Conservation (phyloP, 2,113 vertebrate species). For the Lepisosteus oculatus region DNA sequence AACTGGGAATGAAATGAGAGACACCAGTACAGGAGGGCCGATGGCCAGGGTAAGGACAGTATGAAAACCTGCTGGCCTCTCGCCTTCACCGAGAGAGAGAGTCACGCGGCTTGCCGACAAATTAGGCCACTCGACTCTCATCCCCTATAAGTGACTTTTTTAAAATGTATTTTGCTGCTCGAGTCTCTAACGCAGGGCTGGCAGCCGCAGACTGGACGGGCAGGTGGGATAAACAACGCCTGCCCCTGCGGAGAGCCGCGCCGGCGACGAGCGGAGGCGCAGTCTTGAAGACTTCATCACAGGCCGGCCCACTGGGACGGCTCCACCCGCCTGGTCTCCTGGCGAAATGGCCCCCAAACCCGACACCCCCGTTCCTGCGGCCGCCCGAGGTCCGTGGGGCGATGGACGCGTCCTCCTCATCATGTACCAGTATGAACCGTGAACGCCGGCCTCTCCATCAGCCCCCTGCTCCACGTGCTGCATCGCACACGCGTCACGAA, state of each 20-base stretch:
- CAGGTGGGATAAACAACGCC: slow-evolving; percentile 11
- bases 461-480: no score
- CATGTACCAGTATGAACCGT: no score
- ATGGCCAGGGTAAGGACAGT: no score
- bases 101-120: slow-evolving; percentile 12
- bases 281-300: slow-evolving; percentile 37
- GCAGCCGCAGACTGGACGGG: neutral
- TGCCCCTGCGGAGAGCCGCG: slow-evolving; percentile 20
- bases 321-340: neutral
- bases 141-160: no score
- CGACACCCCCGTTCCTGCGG: neutral
- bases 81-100: slow-evolving; percentile 35
- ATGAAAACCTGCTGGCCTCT: neutral
- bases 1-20: no score
- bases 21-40: no score
- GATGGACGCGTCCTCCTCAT: neutral
- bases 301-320: neutral
- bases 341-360: neutral
- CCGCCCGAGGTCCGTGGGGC: neutral
- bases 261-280: slow-evolving; percentile 9
- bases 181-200: slow-evolving; percentile 32
- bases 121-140: no score
- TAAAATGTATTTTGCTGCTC: no score
- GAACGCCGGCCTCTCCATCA: no score
- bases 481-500: no score